phyloP scores from a whole-genome alignment of 1,140 invertebrate genomes.

The Penaeus indicus region DNA sequence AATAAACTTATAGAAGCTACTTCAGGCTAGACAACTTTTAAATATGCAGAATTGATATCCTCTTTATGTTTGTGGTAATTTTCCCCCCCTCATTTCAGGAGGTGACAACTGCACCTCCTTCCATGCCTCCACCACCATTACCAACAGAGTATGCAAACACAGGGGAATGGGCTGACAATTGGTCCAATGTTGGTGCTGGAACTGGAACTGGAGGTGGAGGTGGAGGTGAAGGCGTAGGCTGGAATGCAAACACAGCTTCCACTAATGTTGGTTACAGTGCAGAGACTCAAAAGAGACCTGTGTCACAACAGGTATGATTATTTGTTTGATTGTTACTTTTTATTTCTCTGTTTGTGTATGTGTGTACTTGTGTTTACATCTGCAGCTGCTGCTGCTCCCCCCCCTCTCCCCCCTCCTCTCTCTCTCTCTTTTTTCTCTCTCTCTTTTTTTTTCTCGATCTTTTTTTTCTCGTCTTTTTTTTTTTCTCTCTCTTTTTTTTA shows the following conservation, averaged over 20 bases:
- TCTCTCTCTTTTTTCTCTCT: too few relatives aligned
- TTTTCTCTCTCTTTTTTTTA: too few relatives aligned
- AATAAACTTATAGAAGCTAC: too few relatives aligned
- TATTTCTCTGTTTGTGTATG: neutral
- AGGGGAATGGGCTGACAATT: constrained; percentile 21
- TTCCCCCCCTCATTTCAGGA: constrained; percentile 36
- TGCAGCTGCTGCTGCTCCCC: neutral
- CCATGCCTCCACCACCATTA: constrained; percentile 73
- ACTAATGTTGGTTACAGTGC: neutral
- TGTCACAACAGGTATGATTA: constrained; percentile 42
- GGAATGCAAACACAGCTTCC: neutral
- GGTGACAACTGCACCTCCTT: constrained; percentile 69
- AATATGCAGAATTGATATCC: neutral
- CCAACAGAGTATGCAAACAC: constrained; percentile 68
- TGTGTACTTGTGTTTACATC: neutral
- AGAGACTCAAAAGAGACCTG: constrained; percentile 33
- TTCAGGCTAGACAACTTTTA: too few relatives aligned
- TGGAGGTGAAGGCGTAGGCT: neutral
- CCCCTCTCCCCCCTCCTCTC: too few relatives aligned
- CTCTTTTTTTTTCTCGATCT: too few relatives aligned
- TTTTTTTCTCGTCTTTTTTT: too few relatives aligned
- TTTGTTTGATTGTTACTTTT: neutral
- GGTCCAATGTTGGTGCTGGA: neutral
- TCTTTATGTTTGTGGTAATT: neutral
- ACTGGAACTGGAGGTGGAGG: neutral